These are phyloP conservation scores for Halictus ligatus DNA, from an alignment of 2,888 invertebrate genomes.

Conservation along the genomic window DNA sequence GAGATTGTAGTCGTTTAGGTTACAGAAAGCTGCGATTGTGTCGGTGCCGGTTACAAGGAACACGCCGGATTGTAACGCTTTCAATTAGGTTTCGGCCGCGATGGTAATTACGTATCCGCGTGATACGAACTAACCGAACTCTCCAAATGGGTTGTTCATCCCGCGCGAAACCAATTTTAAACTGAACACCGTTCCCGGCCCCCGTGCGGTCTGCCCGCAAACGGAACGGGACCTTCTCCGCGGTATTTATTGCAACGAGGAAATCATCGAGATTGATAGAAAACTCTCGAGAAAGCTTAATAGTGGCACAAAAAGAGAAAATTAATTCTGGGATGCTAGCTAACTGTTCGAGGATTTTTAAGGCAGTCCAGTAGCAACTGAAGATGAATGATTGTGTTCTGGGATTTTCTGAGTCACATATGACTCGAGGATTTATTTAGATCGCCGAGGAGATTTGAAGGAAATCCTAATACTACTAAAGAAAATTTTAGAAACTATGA, in stretches of 20 bases:
- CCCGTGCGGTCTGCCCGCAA: not conserved
- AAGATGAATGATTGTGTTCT: too few species aligned
- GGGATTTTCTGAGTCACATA: too few species aligned
- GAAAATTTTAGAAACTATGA: too few species aligned
- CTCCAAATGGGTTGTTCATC: not conserved
- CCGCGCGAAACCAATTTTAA: not conserved
- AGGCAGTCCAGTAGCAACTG: too few species aligned
- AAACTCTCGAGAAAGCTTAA: not conserved
- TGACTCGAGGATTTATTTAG: too few species aligned
- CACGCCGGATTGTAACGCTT: constrained; percentile 15
- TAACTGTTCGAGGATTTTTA: too few species aligned
- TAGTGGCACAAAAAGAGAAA: too few species aligned
- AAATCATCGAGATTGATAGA: not conserved
- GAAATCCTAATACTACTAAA: too few species aligned
- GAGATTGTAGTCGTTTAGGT: constrained; percentile 32
- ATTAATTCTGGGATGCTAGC: too few species aligned
- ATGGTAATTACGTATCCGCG: constrained; percentile 13
- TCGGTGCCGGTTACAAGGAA: constrained; percentile 23
- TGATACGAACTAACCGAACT: constrained; percentile 8
- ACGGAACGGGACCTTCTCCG: not conserved
- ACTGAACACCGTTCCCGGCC: not conserved
- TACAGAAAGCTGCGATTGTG: constrained; percentile 19
- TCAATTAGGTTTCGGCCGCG: constrained; percentile 16
- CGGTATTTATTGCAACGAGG: not conserved
- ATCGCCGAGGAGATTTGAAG: too few species aligned